Conservation (phyloP, 2,888 invertebrate genomes). For the Apodemia zela region DNA sequence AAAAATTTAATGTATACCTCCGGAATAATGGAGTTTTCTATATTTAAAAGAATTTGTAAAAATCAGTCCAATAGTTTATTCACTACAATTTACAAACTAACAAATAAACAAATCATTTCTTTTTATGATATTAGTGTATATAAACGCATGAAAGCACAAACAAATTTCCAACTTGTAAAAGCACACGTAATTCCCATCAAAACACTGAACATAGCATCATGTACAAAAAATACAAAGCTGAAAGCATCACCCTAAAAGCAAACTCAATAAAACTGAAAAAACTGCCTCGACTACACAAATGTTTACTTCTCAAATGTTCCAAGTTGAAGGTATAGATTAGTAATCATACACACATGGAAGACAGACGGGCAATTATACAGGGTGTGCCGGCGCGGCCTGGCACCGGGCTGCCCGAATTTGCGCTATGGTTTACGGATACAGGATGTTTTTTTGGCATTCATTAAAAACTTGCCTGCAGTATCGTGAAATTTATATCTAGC, state of each 20-base stretch:
- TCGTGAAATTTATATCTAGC: conserved; percentile 12
- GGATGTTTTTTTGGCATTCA: conserved; percentile 41
- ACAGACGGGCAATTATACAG: conserved; percentile 68
- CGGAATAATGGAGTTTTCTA: too few relatives aligned
- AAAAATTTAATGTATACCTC: too few relatives aligned
- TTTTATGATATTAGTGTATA: too few relatives aligned
- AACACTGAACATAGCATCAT: background rate
- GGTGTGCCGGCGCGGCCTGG: conserved; percentile 64
- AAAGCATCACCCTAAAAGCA: background rate
- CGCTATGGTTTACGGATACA: conserved; percentile 48
- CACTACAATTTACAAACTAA: too few relatives aligned
- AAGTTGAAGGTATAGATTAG: conserved; percentile 37
- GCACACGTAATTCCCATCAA: background rate
- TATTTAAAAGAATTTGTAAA: too few relatives aligned
- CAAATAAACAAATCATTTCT: too few relatives aligned
- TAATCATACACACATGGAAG: conserved; percentile 60
- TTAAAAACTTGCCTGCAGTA: conserved; percentile 30
- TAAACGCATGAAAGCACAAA: conserved; percentile 30
- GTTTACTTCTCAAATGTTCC: conserved; percentile 36
- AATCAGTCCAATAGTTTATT: too few relatives aligned
- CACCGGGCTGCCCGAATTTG: conserved; percentile 68
- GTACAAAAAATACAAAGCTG: background rate
- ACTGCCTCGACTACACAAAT: conserved; percentile 28
- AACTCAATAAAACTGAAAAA: conserved; percentile 28
- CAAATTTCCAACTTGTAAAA: conserved; percentile 17